These are phyloP conservation scores for Muricea muricata DNA, from an alignment of 92 coral and sea anemone genomes.

Conservation along the genomic window DNA sequence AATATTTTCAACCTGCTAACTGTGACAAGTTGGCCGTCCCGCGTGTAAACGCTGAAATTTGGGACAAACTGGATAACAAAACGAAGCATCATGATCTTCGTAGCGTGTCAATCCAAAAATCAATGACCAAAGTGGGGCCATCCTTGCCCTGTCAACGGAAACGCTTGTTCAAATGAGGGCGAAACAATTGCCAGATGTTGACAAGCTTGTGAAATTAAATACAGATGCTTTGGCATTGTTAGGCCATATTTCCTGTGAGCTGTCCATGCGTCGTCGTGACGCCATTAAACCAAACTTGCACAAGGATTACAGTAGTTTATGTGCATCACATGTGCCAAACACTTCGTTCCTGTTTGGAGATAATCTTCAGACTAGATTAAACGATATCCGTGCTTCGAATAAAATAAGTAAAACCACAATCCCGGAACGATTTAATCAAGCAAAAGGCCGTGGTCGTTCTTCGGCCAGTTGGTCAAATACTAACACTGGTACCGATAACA, in stretches of 20 bases:
- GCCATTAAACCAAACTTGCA: slow-evolving; percentile 49
- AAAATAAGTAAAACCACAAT: background rate
- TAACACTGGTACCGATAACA: no score
- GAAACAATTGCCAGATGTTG: slow-evolving; percentile 26
- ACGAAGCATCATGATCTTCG: slow-evolving; percentile 20
- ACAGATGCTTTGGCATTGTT: slow-evolving; percentile 51
- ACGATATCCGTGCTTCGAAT: slow-evolving; percentile 32
- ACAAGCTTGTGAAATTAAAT: slow-evolving; percentile 30
- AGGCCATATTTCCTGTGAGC: slow-evolving; percentile 24
- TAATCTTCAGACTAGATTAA: slow-evolving; percentile 40
- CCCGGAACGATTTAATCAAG: no score
- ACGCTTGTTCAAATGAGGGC: background rate
- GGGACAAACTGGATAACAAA: slow-evolving; percentile 19
- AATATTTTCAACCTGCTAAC: no score
- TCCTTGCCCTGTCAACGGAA: slow-evolving; percentile 1
- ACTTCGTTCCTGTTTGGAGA: slow-evolving; percentile 54
- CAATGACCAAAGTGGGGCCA: slow-evolving; percentile 34
- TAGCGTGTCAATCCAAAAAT: background rate
- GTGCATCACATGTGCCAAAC: slow-evolving; percentile 39
- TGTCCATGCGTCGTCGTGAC: slow-evolving; percentile 48
- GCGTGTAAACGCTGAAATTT: slow-evolving; percentile 53
- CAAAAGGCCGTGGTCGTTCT: background rate
- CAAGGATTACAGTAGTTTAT: slow-evolving; percentile 37
- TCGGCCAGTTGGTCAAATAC: background rate
- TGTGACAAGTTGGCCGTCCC: slow-evolving; percentile 55